Evolutionary conservation across 1,140 invertebrate genomes (phyloP), one percentile per base, ranked within the genome.

Genomic region (Heterodera carotae): DNA sequence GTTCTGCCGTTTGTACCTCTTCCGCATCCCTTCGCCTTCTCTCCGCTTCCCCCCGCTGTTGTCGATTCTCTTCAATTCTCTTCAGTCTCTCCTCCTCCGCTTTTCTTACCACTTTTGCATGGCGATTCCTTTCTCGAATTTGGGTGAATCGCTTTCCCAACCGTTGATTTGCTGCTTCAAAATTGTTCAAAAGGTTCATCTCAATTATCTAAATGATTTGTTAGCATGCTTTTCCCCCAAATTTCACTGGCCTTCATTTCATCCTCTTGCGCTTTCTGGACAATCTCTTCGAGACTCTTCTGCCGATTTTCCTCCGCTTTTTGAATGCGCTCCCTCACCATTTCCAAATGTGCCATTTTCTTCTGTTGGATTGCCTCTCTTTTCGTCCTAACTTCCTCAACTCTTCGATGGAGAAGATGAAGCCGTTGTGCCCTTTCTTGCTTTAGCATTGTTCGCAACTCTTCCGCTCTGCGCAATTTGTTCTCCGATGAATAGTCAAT

Each of bases 221-320:
- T 15, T 34, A 76, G 8, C 76, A 12, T 36, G 22, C 56, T 12
- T 15, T 1, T 69, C 76, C 25, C 4, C 31, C 69, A 33, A 71
- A 22, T 34, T n/a, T 10, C 66, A 29, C 56, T 59, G 22, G 82
- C 83, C 78, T 74, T 79, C 29, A 69, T 66, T n/a, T 84, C 79
- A n/a, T 85, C 84, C 18, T 85, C 84, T 48, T 80, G 79, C 18
- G 82, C 80, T 12, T 64, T 59, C 34, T 76, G 74, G 6, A 85
- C 75, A 25, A 84, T 82, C 36, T 85, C 84, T 36, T 71, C 79
- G 7, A 84, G 69, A 62, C 85, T 85, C n/a, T 76, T 79, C 59
- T 85, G 83, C 5, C 84, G 80, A 31, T 84, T 84, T 22, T 83
- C 80, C 3, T 69, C 69, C 0, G 84, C 84, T 34, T 80, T 82